Evolutionary conservation across 2,888 invertebrate genomes (phyloP).

Genomic region (Bombylius major): DNA sequence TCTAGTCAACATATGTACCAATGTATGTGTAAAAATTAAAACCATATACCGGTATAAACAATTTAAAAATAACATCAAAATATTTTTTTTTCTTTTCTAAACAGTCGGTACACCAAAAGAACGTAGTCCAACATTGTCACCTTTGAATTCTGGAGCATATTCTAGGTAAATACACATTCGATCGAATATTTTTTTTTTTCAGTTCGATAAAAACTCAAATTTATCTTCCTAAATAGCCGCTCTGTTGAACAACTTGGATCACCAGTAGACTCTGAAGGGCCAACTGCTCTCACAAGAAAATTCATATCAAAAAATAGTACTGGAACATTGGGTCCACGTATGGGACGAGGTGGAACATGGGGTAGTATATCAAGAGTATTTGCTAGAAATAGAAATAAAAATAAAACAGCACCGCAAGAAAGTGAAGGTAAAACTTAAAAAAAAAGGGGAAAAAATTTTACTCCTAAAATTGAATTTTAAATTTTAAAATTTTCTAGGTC

Average conservation of each 20-base stretch:
- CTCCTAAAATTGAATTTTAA: no score
- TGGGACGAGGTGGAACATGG: constrained; percentile 67
- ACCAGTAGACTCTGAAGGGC: constrained; percentile 58
- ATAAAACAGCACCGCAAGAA: constrained; percentile 54
- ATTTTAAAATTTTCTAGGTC: background rate
- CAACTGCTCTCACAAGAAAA: constrained; percentile 38
- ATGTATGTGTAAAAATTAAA: constrained; percentile 24
- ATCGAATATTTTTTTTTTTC: no score
- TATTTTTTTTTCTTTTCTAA: constrained; percentile 1
- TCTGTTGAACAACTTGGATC: constrained; percentile 66
- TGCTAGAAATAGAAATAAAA: constrained; percentile 72
- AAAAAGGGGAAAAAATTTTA: no score
- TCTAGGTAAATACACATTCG: constrained; percentile 42
- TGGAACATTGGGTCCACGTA: constrained; percentile 36
- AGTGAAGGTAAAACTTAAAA: constrained; percentile 44
- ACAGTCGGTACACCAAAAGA: constrained; percentile 69
- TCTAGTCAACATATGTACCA: constrained; percentile 39
- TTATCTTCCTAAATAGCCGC: constrained; percentile 18
- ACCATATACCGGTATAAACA: background rate
- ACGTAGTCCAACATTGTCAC: constrained; percentile 72
- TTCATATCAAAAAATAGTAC: constrained; percentile 33
- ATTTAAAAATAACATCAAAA: background rate
- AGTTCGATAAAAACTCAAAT: background rate
- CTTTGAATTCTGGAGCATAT: constrained; percentile 62
- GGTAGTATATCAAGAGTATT: constrained; percentile 86